Base-by-base conservation (phyloP, 2,113 vertebrate genomes). In the Psophia crepitans region DNA sequence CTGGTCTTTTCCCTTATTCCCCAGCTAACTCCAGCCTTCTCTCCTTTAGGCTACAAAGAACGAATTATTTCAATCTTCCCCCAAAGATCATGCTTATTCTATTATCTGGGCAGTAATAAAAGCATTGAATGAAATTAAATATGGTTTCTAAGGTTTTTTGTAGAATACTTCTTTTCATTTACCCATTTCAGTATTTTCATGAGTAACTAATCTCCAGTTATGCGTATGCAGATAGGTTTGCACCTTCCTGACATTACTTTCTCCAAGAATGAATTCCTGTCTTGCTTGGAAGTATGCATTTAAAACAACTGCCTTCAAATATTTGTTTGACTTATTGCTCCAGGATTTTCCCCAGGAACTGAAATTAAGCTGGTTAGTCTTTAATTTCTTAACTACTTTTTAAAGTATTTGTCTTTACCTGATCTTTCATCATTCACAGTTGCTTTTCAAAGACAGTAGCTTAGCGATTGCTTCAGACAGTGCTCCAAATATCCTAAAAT, bases 21-120 rank as follows among this genome's bases (percentile, higher is more conserved):
- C 58, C 3, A 2, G 18, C 16, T 85, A 73, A 24, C 30, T 88
- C 35, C 33, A 51, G 4, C 41, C 33, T 73, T 85, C 43, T 60
- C 37, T 66, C 15, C 88, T 89, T 81, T 44, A 61, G 70, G 58
- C 41, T 83, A 63, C 33, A 68, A 43, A 32, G 61, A 85, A 27
- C 33, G 17, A 69, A 82, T 90, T 92, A 83, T 78, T 92, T 89
- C 82, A 86, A 73, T 82, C 70, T 66, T 66, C 28, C 43, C 48
- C 33, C 41, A 8, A 44, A 94, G 4, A 63, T 84, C 43, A 64
- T 64, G 22, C 65, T 80, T 80, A 64, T 84, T 84, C 56, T 84
- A 58, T 65, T 86, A 53, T 57, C 33, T 74, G 11, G 16, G 28
- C 87, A 87, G 30, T 26, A 84, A 74, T 41, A 84, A 89, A 91